A percentile compares a stretch with the other conserved stretches of the same genome.
phyloP scores from a whole-genome alignment of 2,888 invertebrate species.

The Chloroclystis v-ata region DNA sequence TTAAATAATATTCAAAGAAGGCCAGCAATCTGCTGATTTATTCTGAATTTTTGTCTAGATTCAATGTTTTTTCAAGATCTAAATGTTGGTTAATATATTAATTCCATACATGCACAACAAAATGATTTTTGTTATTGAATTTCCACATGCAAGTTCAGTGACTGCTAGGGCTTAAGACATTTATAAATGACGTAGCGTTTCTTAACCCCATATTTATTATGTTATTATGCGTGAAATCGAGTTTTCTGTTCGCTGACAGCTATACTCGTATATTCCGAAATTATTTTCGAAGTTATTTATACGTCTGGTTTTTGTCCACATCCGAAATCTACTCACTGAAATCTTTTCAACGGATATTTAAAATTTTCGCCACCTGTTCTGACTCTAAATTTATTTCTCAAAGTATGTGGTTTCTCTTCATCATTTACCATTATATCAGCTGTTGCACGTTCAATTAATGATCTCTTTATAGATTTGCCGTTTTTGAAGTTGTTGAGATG shows the following conservation, averaged over 20 bases:
- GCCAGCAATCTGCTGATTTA: constrained; percentile 15
- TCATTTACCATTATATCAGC: too few species aligned
- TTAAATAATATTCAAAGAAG: constrained; percentile 1
- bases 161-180: constrained; percentile 34
- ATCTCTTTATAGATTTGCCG: too few species aligned
- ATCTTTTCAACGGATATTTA: constrained; percentile 23
- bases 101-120: constrained; percentile 18
- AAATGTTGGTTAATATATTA: too few species aligned
- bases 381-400: constrained; percentile 33
- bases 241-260: constrained; percentile 23
- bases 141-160: constrained; percentile 34
- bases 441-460: too few species aligned
- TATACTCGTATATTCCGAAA: constrained; percentile 12
- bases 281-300: constrained; percentile 7
- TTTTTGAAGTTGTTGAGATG: too few species aligned
- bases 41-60: constrained; percentile 15
- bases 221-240: constrained; percentile 30
- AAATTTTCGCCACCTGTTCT: constrained; percentile 34
- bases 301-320: neutral
- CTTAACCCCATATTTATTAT: constrained; percentile 31
- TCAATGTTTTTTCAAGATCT: too few species aligned
- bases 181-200: constrained; percentile 31
- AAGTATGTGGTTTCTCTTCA: too few species aligned
- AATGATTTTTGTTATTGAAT: constrained; percentile 24
- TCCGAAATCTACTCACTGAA: constrained; percentile 15